A percentile compares a stretch with the other conserved stretches of the same genome.
phyloP scores from a whole-genome alignment of 2,888 invertebrate genomes.

The Caenorhabditis sinica region DNA sequence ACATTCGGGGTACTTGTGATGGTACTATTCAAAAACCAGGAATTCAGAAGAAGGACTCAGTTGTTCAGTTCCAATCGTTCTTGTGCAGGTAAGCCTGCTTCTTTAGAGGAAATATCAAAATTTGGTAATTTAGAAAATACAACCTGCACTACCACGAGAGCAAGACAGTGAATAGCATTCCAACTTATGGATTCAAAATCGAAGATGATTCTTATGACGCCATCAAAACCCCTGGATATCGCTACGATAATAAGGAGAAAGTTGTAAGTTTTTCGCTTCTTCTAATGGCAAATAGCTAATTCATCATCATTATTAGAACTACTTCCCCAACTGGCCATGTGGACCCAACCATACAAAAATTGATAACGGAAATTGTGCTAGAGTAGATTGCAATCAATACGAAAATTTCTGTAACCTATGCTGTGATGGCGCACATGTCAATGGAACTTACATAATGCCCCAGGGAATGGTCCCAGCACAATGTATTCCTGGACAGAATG shows the following conservation, averaged over 20 bases:
- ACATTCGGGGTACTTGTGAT: conserved; percentile 72
- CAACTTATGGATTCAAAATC: conserved; percentile 71
- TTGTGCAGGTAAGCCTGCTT: conserved; percentile 66
- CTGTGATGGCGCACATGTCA: conserved; percentile 63
- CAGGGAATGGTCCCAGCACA: conserved; percentile 76
- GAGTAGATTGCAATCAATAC: conserved; percentile 51
- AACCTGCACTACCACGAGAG: conserved; percentile 68
- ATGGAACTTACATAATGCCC: conserved; percentile 72
- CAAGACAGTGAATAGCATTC: conserved; percentile 70
- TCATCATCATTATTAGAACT: conserved; percentile 60
- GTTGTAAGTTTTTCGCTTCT: conserved; percentile 60
- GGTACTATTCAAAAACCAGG: conserved; percentile 77
- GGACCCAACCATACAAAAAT: conserved; percentile 64
- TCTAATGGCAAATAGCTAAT: not conserved
- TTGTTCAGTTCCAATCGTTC: conserved; percentile 78
- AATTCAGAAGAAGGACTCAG: conserved; percentile 70
- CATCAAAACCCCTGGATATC: conserved; percentile 69
- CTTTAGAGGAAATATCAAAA: not conserved
- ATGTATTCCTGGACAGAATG: conserved; percentile 76
- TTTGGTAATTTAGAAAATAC: conserved; percentile 65
- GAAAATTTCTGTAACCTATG: conserved; percentile 67
- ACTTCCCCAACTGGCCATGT: conserved; percentile 76
- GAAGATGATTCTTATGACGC: conserved; percentile 72
- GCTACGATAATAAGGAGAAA: conserved; percentile 72
- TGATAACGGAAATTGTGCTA: conserved; percentile 53